phyloP scores from a whole-genome alignment of 2,113 vertebrate genomes.

The Ellobius talpinus region DNA sequence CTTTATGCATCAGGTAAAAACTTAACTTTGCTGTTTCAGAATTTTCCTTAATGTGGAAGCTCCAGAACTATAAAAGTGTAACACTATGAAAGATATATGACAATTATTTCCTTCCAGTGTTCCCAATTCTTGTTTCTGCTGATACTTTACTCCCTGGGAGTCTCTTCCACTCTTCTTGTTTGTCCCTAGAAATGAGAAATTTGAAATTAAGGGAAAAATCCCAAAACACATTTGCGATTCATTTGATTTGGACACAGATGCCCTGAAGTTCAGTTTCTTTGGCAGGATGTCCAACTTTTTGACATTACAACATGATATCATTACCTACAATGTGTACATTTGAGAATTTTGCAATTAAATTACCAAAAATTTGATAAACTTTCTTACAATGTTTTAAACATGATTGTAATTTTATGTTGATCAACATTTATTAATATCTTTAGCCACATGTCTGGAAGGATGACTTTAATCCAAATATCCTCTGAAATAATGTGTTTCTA shows the following conservation, averaged over 20 bases:
- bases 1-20: neutral
- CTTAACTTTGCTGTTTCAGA: neutral
- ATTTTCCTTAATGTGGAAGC: neutral
- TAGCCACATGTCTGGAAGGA: neutral
- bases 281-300: neutral
- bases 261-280: neutral
- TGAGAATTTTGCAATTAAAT: neutral
- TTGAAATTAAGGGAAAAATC: neutral
- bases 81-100: neutral
- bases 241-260: neutral
- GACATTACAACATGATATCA: neutral
- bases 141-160: neutral
- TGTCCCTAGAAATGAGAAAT: neutral
- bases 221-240: neutral
- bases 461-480: neutral
- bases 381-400: neutral
- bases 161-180: neutral
- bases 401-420: neutral
- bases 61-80: neutral
- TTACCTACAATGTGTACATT: neutral
- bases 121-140: neutral
- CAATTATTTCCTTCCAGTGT: neutral
- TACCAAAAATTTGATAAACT: neutral
- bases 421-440: neutral
- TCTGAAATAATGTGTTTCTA: conserved; percentile 51